These are phyloP conservation scores for Hybos culiciformis DNA, from an alignment of 2,888 invertebrate genomes.

Conservation along the genomic window DNA sequence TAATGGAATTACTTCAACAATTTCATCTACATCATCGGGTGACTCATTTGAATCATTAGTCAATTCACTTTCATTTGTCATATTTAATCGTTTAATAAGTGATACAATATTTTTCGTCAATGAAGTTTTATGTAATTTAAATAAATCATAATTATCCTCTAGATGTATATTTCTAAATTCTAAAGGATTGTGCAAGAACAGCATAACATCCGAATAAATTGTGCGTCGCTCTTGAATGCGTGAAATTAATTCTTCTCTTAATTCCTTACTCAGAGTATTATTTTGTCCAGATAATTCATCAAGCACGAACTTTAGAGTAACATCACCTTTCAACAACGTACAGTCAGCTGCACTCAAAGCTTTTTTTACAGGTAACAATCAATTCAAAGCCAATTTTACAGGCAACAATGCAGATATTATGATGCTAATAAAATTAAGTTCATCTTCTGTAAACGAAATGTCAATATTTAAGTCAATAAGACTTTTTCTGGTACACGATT, in stretches of 20 bases:
- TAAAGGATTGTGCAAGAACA: background rate
- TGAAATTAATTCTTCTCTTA: background rate
- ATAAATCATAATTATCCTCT: background rate
- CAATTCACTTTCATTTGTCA: background rate
- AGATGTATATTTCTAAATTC: background rate
- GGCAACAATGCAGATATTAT: background rate
- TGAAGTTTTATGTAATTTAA: background rate
- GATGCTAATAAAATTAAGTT: background rate
- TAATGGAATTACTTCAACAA: too few relatives aligned
- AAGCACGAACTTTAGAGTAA: background rate
- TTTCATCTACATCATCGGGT: background rate
- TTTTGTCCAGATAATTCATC: background rate
- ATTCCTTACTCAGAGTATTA: background rate
- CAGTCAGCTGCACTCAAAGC: background rate
- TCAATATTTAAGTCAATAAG: background rate
- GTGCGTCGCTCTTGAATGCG: background rate
- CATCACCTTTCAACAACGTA: background rate
- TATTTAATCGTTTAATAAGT: background rate
- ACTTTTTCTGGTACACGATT: background rate
- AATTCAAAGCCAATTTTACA: slow-evolving; percentile 1
- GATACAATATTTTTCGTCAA: background rate
- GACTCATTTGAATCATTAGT: background rate
- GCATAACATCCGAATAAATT: background rate
- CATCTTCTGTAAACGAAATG: background rate
- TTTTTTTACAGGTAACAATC: too few relatives aligned